A percentile compares a stretch with the other conserved stretches of the same genome.
Evolutionary conservation across 2,888 invertebrate genomes (phyloP).

Genomic region (Smittia sp.): DNA sequence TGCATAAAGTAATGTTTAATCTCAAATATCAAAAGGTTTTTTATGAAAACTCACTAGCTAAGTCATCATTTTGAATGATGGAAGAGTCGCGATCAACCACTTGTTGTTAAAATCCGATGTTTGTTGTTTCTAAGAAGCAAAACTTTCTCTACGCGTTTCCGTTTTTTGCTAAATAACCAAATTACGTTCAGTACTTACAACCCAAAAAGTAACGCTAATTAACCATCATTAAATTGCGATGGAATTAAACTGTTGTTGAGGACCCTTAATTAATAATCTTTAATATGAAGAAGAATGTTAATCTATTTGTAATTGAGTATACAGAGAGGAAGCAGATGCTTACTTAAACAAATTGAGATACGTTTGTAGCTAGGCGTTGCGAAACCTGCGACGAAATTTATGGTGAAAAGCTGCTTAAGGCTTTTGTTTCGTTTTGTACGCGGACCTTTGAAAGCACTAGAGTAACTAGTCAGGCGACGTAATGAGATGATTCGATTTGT

Average conservation of each 20-base stretch:
- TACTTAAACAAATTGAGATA: not conserved
- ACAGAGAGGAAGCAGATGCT: not conserved
- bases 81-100: not conserved
- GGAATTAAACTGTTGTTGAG: not conserved
- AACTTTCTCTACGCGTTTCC: not conserved
- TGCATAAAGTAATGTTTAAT: constrained; percentile 28
- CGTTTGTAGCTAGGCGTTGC: not conserved
- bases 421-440: not conserved
- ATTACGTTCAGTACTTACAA: not conserved
- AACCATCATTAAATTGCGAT: not conserved
- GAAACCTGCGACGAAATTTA: no score
- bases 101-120: constrained; percentile 8
- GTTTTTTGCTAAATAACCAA: constrained; percentile 15
- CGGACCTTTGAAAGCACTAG: not conserved
- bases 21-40: not conserved
- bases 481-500: not conserved
- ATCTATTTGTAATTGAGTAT: constrained; percentile 12
- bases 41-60: not conserved
- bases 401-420: no score
- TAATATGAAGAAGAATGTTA: not conserved
- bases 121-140: constrained; percentile 28
- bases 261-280: not conserved
- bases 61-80: not conserved
- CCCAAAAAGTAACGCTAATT: not conserved
- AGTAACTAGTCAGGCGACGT: not conserved